Base-by-base conservation (phyloP, 2,888 invertebrate species). In the Andrena fulva region DNA sequence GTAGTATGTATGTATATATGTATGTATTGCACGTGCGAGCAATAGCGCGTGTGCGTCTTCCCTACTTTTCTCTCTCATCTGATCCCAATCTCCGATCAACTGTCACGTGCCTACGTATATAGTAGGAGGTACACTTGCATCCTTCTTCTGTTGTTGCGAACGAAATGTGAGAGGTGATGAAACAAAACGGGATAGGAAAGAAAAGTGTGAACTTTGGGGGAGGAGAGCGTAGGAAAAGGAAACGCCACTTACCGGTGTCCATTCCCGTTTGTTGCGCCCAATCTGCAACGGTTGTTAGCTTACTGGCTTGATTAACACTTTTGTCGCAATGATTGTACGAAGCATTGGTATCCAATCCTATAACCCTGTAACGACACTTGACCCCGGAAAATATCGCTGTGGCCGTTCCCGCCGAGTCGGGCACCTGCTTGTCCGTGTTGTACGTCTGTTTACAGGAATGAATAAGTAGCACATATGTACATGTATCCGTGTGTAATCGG, bases 371-470 rank as follows among this genome's bases (percentile, higher is more conserved):
- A 83, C 95, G 95, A 56, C 95, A 95, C 92, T 96, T 96, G 0
- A 95, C 95, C 0, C 96, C 96, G 72, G 95, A 94, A 86, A 96
- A 95, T 89, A 96, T 95, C 1, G 96, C 96, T 0, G 96, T 96
- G 0, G 96, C 96, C 0, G 96, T 96, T 2, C 95, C 96, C 1
- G 96, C 96, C 2, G 96, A 96, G 90, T 96, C 96, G 0, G 96
- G 95, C 16, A 96, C 96, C 93, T 96, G 96, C 77, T 95, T 95
- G 91, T 97, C 96, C n/a, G 95, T 95, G 87, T 96, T 96, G 93
- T 97, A 96, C 0, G 96, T 96, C 96, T 96, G 75, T 8, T 82
- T 86, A 10, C 12, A 12, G 29, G n/a, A 56, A 54, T 27, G 20
- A n/a, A 7, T 33, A 20, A n/a, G 24, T 63, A 4, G 2, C 20